Percentiles rank a stretch among this genome's conserved stretches.
Conservation (phyloP, 1,140 invertebrate species). For the Phortica variegata region DNA sequence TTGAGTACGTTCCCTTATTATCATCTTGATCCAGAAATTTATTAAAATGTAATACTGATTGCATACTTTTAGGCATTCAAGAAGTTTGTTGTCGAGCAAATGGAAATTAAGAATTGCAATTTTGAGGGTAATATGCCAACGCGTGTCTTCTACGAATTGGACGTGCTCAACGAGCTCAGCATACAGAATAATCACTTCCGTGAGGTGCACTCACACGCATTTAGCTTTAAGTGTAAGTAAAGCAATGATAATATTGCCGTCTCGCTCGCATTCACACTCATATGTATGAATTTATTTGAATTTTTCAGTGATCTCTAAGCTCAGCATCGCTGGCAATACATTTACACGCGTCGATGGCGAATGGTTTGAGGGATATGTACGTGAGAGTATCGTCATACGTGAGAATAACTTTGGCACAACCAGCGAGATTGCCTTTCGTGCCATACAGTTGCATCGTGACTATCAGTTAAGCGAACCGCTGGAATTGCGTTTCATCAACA, state of each 20-base stretch:
- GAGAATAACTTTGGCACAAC: conserved; percentile 43
- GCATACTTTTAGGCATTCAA: conserved; percentile 64
- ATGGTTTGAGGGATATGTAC: conserved; percentile 42
- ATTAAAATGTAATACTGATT: neutral
- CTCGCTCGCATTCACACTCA: too few species aligned
- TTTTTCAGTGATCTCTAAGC: conserved; percentile 36
- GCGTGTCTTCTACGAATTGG: conserved; percentile 71
- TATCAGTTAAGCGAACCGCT: conserved; percentile 43
- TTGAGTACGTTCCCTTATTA: too few species aligned
- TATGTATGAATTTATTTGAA: neutral
- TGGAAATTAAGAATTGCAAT: conserved; percentile 61
- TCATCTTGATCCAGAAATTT: too few species aligned
- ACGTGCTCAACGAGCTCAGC: conserved; percentile 66
- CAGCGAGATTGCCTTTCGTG: conserved; percentile 46
- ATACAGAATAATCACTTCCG: conserved; percentile 66
- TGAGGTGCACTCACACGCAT: conserved; percentile 59
- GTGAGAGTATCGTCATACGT: conserved; percentile 33
- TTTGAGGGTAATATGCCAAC: conserved; percentile 64
- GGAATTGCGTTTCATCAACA: conserved; percentile 49
- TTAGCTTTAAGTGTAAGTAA: conserved; percentile 58
- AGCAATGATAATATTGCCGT: neutral
- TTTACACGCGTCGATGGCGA: conserved; percentile 41
- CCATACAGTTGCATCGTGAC: conserved; percentile 37
- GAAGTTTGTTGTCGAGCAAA: conserved; percentile 69
- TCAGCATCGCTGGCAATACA: conserved; percentile 40